A percentile compares a stretch with the other conserved stretches of the same genome.
These are phyloP conservation scores for Terrapene triunguis DNA, from an alignment of 2,113 vertebrate genomes.

Conservation along the genomic window DNA sequence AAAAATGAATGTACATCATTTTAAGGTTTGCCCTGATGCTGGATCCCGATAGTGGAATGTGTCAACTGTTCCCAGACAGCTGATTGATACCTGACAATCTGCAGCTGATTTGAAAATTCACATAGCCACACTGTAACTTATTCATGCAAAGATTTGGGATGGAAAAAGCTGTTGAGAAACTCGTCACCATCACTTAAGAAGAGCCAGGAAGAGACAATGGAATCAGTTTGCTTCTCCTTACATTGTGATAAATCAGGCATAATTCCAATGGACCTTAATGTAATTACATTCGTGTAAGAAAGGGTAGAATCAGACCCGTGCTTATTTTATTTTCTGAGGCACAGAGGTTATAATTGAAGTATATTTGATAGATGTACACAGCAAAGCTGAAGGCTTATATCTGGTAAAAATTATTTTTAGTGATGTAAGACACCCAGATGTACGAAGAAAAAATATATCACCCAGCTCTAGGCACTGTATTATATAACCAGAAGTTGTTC, in stretches of 20 bases:
- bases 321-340: not conserved
- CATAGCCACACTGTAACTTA: not conserved
- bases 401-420: not conserved
- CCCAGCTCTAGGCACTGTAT: not conserved
- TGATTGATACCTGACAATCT: not conserved
- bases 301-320: not conserved
- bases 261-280: not conserved
- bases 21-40: not conserved
- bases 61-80: not conserved
- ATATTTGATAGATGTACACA: not conserved
- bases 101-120: not conserved
- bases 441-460: not conserved
- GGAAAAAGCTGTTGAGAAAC: not conserved
- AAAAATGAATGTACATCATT: not conserved
- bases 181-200: not conserved
- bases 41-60: not conserved
- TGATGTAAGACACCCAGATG: not conserved
- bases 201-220: not conserved
- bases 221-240: not conserved
- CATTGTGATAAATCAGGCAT: not conserved
- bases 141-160: not conserved
- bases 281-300: not conserved
- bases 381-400: not conserved
- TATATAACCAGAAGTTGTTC: not conserved
- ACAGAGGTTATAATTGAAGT: conserved; percentile 11